Evolutionary conservation across 1,140 invertebrate genomes (phyloP).

Genomic region (Steinernema khuongi): DNA sequence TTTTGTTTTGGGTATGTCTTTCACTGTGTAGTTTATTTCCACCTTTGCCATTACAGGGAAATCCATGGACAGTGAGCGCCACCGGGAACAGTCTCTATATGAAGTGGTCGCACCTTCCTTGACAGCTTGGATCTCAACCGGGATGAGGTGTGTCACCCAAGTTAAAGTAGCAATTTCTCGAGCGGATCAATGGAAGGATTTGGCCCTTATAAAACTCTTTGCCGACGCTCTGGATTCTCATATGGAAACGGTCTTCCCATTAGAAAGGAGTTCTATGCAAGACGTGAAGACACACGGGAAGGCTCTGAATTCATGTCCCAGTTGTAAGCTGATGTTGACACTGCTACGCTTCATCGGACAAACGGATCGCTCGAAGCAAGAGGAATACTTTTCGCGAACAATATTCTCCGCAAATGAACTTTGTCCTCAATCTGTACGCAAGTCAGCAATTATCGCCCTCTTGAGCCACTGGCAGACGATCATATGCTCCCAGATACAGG

Average conservation of each 20-base stretch:
- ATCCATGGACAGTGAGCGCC: constrained; percentile 29
- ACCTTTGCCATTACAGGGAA: neutral
- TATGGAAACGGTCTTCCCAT: constrained; percentile 35
- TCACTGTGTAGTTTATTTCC: neutral
- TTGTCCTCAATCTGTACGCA: constrained; percentile 21
- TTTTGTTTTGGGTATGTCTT: constrained; percentile 21
- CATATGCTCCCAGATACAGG: constrained; percentile 38
- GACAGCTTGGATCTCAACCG: constrained; percentile 41
- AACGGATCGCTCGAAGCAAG: constrained; percentile 31
- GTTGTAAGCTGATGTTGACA: constrained; percentile 43
- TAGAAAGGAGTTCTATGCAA: constrained; percentile 28
- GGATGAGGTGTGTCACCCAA: constrained; percentile 21
- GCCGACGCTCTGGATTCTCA: constrained; percentile 47
- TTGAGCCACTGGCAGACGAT: constrained; percentile 55
- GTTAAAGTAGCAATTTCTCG: constrained; percentile 12
- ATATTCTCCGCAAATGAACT: constrained; percentile 26
- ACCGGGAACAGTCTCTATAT: constrained; percentile 39
- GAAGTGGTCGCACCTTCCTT: constrained; percentile 43
- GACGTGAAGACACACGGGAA: constrained; percentile 33
- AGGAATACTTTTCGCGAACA: constrained; percentile 28
- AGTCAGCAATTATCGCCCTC: constrained; percentile 47
- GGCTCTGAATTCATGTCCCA: constrained; percentile 45
- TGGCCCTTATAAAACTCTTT: constrained; percentile 44
- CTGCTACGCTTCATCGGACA: constrained; percentile 33
- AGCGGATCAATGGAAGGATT: constrained; percentile 39